Evolutionary conservation across 2,888 invertebrate species (phyloP), one percentile per base, ranked within the genome.

Genomic region (Bugulina stolonifera): DNA sequence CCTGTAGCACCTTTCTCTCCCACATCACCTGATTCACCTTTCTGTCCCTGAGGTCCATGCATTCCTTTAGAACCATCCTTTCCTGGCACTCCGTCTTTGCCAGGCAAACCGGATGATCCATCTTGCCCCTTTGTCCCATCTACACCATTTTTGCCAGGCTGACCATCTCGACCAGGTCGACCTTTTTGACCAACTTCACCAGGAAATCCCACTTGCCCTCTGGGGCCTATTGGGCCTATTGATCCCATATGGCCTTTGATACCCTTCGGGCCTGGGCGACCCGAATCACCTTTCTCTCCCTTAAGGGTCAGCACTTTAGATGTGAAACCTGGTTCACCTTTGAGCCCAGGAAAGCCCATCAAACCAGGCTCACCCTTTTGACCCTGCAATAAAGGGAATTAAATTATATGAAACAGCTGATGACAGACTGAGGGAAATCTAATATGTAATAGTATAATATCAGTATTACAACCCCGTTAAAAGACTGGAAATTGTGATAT

Each of bases 251-350:
- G 64, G 5, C 64, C 64, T n/a, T 64, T 64, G 25, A 14, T 10
- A 14, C 64, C 64, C 32, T 64, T 64, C 10, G 22, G 22, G 29
- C 64, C 64, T 10, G 32, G 64, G 1, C 32, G 25, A 10, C 64
- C 64, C 10, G 32, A 27, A 32, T 64, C 64, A 5, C 64, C 64
- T 32, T 64, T 64, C 27, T 64, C 32, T 32, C 64, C 64, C 32
- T 64, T 64, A 10, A 64, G 25, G 2, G 34, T 32, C 18, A 25
- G 10, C 32, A 64, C 14, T 14, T 64, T 64, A 64, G 64, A 2
- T 32, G 64, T 64, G 5, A 64, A 64, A 32, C 64, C 64, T 25
- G 64, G 64, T 64, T 64, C 64, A 34, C 64, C 64, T 64, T 64
- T 64, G 25, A 64, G 27, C 27, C 64, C 64, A 29, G 64, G 64